These are phyloP conservation scores for Gephyroberyx darwinii DNA, from an alignment of 2,797 vertebrate species.

Conservation along the genomic window DNA sequence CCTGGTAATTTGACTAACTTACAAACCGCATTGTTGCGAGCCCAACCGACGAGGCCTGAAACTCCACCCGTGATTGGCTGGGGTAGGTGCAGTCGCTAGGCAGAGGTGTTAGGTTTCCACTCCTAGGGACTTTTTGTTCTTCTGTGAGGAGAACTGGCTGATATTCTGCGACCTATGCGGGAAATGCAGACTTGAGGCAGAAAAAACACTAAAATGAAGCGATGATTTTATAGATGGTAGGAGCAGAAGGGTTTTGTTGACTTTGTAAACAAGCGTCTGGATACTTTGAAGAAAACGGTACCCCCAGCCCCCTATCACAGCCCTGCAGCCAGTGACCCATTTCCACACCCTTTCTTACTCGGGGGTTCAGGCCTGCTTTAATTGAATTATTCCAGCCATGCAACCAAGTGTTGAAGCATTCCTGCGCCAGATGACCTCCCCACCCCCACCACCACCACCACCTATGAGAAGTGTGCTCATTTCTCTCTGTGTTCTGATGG, in stretches of 20 bases:
- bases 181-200: conserved; percentile 6
- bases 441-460: not conserved
- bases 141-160: conserved; percentile 38
- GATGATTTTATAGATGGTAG: conserved; percentile 39
- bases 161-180: conserved; percentile 32
- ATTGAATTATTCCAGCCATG: conserved; percentile 61
- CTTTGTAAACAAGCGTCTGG: conserved; percentile 21
- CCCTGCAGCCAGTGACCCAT: conserved; percentile 39
- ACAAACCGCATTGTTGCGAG: conserved; percentile 78
- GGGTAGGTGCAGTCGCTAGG: conserved; percentile 61
- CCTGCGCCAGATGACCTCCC: conserved; percentile 10
- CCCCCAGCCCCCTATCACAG: not conserved
- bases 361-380: conserved; percentile 40
- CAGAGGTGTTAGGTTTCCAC: conserved; percentile 77
- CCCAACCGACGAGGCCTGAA: conserved; percentile 56
- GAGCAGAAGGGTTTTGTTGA: conserved; percentile 25
- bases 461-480: conserved; percentile 15
- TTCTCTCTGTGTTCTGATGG: conserved; percentile 4
- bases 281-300: not conserved
- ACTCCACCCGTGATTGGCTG: conserved; percentile 72
- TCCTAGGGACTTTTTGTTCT: conserved; percentile 69
- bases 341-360: conserved; percentile 32
- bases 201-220: conserved; percentile 21
- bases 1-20: conserved; percentile 73
- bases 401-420: conserved; percentile 41